These are phyloP conservation scores for Machaerirhynchus nigripectus DNA, from an alignment of 2,113 vertebrate genomes.

Conservation along the genomic window DNA sequence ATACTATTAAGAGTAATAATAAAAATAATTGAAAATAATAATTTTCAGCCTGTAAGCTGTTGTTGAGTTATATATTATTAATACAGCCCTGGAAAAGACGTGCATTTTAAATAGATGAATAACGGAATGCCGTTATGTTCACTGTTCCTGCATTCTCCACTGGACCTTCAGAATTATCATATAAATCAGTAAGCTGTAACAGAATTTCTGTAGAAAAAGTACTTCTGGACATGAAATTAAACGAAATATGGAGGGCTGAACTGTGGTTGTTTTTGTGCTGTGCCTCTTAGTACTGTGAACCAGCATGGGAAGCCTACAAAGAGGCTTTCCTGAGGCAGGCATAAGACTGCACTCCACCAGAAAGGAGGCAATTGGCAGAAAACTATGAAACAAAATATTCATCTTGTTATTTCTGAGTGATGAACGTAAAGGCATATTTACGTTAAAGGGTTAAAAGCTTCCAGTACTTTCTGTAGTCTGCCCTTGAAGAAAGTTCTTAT, in stretches of 20 bases:
- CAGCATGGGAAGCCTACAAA: neutral
- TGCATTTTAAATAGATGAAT: neutral
- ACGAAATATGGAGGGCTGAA: neutral
- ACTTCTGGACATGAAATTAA: neutral
- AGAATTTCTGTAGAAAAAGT: neutral
- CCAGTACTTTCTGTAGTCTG: neutral
- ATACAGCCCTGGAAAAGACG: neutral
- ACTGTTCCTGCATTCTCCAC: neutral
- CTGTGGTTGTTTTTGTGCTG: neutral
- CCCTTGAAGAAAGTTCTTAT: neutral
- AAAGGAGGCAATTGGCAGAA: neutral
- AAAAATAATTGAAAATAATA: neutral
- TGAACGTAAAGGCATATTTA: neutral
- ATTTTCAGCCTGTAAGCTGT: neutral
- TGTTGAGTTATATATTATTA: neutral
- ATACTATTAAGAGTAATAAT: neutral
- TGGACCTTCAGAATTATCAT: neutral
- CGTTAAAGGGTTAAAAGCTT: conserved; percentile 6
- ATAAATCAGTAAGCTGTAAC: neutral
- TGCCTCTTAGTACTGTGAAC: neutral
- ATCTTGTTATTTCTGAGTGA: neutral
- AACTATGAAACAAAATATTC: neutral
- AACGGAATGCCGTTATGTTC: neutral
- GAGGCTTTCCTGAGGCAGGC: neutral
- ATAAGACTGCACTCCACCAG: neutral